phyloP scores from a whole-genome alignment of 2,888 invertebrate genomes.

The Chaetogeoica ovagalla region DNA sequence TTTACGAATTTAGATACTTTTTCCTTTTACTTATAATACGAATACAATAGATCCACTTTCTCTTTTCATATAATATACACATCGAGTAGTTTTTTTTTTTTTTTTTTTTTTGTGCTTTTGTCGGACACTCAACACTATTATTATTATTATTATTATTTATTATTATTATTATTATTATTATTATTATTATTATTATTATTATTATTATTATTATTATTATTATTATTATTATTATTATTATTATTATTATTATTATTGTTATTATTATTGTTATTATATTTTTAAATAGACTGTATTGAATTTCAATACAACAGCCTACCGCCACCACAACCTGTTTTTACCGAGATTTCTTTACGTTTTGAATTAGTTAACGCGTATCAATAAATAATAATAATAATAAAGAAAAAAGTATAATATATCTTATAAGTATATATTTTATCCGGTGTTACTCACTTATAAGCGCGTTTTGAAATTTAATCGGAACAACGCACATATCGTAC shows the following conservation, averaged over 20 bases:
- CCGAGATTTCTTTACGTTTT: background rate
- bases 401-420: no score
- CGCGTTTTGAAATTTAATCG: no score
- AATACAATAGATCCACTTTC: background rate
- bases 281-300: background rate
- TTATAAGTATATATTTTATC: no score
- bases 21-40: background rate
- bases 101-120: no score
- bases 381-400: no score
- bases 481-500: no score
- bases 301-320: background rate
- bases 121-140: background rate
- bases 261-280: background rate
- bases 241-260: no score
- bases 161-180: background rate
- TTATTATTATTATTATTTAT: no score
- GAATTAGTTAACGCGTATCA: background rate
- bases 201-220: background rate
- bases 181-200: background rate
- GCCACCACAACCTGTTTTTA: background rate
- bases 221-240: no score
- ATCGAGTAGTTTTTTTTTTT: background rate
- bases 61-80: background rate
- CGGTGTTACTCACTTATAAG: no score
- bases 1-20: background rate